Conservation (phyloP, 2,113 vertebrate species). For the Melanostigma gelatinosum region DNA sequence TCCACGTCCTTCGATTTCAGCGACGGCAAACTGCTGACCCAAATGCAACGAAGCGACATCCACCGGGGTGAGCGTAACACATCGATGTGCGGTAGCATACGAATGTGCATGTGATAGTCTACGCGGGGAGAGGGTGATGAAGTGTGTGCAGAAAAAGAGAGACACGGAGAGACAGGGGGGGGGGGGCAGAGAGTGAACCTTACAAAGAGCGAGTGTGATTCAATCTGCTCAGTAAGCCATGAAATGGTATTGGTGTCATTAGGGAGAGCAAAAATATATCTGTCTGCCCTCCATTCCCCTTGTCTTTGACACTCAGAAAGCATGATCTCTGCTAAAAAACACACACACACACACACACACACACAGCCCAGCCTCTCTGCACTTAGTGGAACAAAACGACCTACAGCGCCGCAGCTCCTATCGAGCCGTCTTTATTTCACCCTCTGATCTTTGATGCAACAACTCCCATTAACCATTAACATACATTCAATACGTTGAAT, state of each 20-base stretch:
- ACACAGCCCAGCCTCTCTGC: slow-evolving; percentile 37
- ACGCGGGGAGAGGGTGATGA: slow-evolving; percentile 56
- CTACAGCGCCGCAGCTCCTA: slow-evolving; percentile 48
- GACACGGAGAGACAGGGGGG: slow-evolving; percentile 61
- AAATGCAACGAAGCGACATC: slow-evolving; percentile 83
- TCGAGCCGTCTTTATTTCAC: slow-evolving; percentile 45
- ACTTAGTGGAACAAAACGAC: slow-evolving; percentile 53
- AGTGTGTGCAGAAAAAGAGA: slow-evolving; percentile 53
- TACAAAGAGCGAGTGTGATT: slow-evolving; percentile 73
- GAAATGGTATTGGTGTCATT: slow-evolving; percentile 80
- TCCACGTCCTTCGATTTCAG: slow-evolving; percentile 82
- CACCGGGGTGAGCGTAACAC: slow-evolving; percentile 68
- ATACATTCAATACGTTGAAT: slow-evolving; percentile 1
- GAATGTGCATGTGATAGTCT: slow-evolving; percentile 49
- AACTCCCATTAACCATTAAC: slow-evolving; percentile 56
- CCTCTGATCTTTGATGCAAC: slow-evolving; percentile 55
- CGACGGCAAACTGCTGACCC: slow-evolving; percentile 78
- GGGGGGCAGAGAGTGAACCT: slow-evolving; percentile 66
- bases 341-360: not conserved
- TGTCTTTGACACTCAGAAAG: slow-evolving; percentile 69
- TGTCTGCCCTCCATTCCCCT: slow-evolving; percentile 67
- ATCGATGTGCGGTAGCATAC: slow-evolving; percentile 42
- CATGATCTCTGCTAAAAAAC: slow-evolving; percentile 47
- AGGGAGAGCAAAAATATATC: slow-evolving; percentile 79
- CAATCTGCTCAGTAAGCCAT: slow-evolving; percentile 78